Percentiles rank a stretch among this genome's conserved stretches.
Conservation (phyloP, 2,888 invertebrate genomes). For the Nymphalis c-album region DNA sequence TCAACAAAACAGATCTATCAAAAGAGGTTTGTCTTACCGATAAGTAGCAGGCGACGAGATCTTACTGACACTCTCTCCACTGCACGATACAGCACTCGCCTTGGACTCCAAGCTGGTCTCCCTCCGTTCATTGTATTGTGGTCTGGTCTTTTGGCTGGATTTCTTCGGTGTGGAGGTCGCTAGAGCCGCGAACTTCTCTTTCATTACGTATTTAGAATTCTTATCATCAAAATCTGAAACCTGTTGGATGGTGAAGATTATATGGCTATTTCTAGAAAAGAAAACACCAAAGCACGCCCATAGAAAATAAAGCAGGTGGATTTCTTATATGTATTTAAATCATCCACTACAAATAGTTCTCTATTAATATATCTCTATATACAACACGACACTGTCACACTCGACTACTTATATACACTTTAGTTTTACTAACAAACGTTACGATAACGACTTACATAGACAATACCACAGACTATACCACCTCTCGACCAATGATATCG, state of each 20-base stretch:
- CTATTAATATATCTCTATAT: too few species aligned
- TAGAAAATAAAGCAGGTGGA: background rate
- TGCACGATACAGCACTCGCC: conserved; percentile 44
- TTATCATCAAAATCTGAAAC: conserved; percentile 66
- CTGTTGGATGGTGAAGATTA: conserved; percentile 42
- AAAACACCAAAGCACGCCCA: background rate
- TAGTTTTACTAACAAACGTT: too few species aligned
- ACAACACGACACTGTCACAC: too few species aligned
- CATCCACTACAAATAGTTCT: too few species aligned
- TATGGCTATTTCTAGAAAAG: too few species aligned
- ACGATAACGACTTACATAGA: too few species aligned
- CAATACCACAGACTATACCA: too few species aligned
- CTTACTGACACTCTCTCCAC: conserved; percentile 56
- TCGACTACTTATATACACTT: too few species aligned
- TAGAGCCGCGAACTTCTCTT: conserved; percentile 47
- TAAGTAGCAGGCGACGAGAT: conserved; percentile 53
- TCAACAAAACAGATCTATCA: too few species aligned
- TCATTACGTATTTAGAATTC: conserved; percentile 62
- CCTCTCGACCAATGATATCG: too few species aligned
- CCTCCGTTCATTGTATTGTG: conserved; percentile 49
- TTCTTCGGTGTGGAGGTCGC: conserved; percentile 65
- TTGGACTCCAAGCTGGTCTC: conserved; percentile 38
- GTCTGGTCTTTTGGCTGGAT: conserved; percentile 50
- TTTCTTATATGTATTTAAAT: too few species aligned
- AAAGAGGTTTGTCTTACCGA: conserved; percentile 35